Conservation (phyloP, 2,797 vertebrate species). For the Chloroceryle amazona region DNA sequence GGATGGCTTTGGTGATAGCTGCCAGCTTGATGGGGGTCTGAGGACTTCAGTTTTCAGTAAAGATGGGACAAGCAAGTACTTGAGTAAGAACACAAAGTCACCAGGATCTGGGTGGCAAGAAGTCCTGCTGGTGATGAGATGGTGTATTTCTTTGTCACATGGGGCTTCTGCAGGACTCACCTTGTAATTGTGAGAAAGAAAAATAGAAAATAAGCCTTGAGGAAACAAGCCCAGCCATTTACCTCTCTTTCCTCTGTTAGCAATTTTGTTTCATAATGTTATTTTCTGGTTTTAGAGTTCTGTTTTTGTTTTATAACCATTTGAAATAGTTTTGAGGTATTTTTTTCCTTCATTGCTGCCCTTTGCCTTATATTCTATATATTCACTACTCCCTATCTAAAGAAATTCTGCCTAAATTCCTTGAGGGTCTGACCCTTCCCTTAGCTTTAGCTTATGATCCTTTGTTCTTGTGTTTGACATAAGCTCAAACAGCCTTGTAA, state of each 20-base stretch:
- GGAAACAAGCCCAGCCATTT: not conserved
- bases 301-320: conserved; percentile 38
- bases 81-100: not conserved
- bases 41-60: not conserved
- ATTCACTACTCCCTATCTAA: conserved; percentile 74
- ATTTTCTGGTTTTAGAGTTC: not conserved
- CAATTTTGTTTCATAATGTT: not conserved
- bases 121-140: not conserved
- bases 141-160: not conserved
- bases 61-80: not conserved
- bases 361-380: conserved; percentile 76
- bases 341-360: conserved; percentile 26
- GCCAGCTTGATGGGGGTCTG: not conserved
- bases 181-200: not conserved
- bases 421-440: conserved; percentile 83
- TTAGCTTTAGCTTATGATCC: conserved; percentile 81
- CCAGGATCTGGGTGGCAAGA: not conserved
- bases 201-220: not conserved
- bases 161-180: not conserved
- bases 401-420: conserved; percentile 82
- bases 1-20: not conserved
- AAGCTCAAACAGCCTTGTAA: conserved; percentile 81
- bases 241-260: not conserved
- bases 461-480: conserved; percentile 84
- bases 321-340: conserved; percentile 28